Base-by-base conservation (phyloP, 2,888 invertebrate species). In the Brenthis ino region DNA sequence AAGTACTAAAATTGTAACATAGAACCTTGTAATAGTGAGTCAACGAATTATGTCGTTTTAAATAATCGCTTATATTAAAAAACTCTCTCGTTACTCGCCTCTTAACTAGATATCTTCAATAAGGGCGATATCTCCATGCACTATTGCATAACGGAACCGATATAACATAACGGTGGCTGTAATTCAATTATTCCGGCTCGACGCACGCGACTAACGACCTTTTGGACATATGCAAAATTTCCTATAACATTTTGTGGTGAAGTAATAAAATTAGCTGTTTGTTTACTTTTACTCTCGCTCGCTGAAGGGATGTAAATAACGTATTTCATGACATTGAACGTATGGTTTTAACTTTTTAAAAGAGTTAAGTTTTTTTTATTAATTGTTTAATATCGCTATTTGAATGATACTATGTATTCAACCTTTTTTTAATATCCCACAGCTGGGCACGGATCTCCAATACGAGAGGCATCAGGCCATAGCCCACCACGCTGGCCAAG, bases 161-260 rank as follows among this genome's bases (percentile, higher is more conserved):
- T 73, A 76, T 74, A 76, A 72, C 73, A 77, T 82, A 85, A 81
- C 83, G 78, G 79, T 82, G 77, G 81, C 78, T 77, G 85, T 89
- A 89, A 89, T 89, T 88, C 82, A 89, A 89, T 89, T 89, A 89
- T 88, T 84, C 85, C 85, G 85, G 80, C 77, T 80, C 83, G 83
- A 82, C 86, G 89, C 89, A 81, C 82, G 76, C 81, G 82, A 87
- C 88, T 88, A 87, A 87, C 88, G 86, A 86, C 88, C 89, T 87
- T 88, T 82, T 80, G 81, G 82, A 80, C 77, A 51, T 53, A 68
- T 68, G 68, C 68, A 65, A 65, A 71, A 68, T 61, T 69, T 63
- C 71, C 63, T 64, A 64, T 66, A 70, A 64, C 70, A 33, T 55
- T 68, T 68, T 48, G 71, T 65, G 68, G 61, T 56, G 67, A 47